Evolutionary conservation across 2,888 invertebrate genomes (phyloP), one percentile per base, ranked within the genome.

Genomic region (Troides oblongomaculatus): DNA sequence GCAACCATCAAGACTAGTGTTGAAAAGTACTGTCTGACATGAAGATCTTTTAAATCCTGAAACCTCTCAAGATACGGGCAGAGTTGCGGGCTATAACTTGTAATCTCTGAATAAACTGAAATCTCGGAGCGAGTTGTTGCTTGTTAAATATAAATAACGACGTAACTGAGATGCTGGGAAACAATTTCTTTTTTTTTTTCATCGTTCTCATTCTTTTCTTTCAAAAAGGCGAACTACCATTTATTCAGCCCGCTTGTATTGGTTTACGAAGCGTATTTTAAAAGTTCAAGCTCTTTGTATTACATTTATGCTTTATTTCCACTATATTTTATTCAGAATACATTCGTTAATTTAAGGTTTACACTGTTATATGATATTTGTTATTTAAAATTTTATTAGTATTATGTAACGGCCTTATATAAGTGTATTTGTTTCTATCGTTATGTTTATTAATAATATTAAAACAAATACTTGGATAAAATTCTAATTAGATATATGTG

Each of bases 211-310:
- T 58, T 30, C 30, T 62, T 70, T 66, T 70, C 50, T 58, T 70
- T 70, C 57, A 62, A 62, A 58, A 70, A 69, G 25, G 65, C 39
- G 62, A 70, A 62, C 69, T 63, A 65, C 57, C 39, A 39, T 66
- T 66, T 59, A 62, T 21, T 50, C 58, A 57, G 43, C 62, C 59
- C 18, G 25, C 57, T 46, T 57, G 69, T 66, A 64, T 69, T 69
- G 65, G 58, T 63, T 70, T 66, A 62, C 65, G 5, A 39, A 66
- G 62, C 30, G 61, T 62, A 62, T 25, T 65, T 57, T 65, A 25
- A n/a, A 23, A 46, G 57, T 46, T 58, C 62, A 43, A 56, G 12
- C 17, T 68, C 62, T 50, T 56, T 46, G 53, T n/a, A 53, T 53
- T 53, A 2, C 5, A 30, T 30, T 53, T 5, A n/a, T 53, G 6